Percentiles rank a stretch among this genome's conserved stretches.
These are phyloP conservation scores for Orthonychiurus folsomi DNA, from an alignment of 2,888 invertebrate species.

Conservation along the genomic window DNA sequence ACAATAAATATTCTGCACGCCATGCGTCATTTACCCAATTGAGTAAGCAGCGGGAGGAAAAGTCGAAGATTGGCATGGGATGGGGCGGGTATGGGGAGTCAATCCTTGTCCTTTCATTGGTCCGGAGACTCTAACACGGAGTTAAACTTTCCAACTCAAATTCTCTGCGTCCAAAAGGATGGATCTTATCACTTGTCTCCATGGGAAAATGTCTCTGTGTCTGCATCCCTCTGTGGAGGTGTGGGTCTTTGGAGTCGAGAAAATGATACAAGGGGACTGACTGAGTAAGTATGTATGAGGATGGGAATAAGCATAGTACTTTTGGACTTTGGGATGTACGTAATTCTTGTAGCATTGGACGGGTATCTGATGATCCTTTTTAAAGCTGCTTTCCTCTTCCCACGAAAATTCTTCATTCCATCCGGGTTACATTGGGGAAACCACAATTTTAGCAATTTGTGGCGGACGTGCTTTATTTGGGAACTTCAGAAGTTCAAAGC, in stretches of 20 bases:
- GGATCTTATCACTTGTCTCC: conserved; percentile 1
- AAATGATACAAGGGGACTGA: neutral
- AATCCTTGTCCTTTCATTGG: neutral
- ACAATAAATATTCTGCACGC: neutral
- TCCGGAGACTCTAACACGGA: neutral
- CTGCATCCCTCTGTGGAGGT: neutral
- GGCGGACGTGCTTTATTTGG: conserved; percentile 25
- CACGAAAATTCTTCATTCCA: conserved; percentile 3
- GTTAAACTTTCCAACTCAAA: neutral
- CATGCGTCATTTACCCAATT: neutral
- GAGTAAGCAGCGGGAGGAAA: no score
- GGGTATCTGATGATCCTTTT: conserved; percentile 20
- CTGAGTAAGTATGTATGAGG: no score
- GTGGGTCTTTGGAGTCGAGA: no score
- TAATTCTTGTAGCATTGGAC: no score
- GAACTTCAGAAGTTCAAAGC: conserved; percentile 21
- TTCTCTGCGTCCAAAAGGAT: neutral
- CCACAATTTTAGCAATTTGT: conserved; percentile 24
- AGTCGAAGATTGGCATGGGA: no score
- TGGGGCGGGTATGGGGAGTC: no score
- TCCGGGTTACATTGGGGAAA: conserved; percentile 13
- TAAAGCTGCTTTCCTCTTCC: conserved; percentile 9
- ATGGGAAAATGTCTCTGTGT: no score
- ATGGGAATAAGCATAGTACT: no score
- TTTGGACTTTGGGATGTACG: no score